These are phyloP conservation scores for Syrrhaptes paradoxus DNA, from an alignment of 2,113 vertebrate genomes.

Conservation along the genomic window DNA sequence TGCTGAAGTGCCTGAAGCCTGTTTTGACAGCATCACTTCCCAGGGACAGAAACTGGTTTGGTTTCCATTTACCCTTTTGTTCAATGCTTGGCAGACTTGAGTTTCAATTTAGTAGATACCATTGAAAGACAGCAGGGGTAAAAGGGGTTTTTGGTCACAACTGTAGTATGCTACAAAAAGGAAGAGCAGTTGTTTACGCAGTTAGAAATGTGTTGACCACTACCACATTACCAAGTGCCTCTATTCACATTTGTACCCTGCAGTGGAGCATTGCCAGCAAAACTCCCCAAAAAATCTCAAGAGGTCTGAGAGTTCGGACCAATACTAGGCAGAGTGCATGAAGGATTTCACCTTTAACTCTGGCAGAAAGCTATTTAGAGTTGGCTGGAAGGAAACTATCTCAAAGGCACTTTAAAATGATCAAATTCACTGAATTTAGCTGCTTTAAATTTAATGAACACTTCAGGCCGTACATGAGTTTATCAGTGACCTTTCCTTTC, in stretches of 20 bases:
- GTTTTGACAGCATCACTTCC: background rate
- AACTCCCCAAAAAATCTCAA: background rate
- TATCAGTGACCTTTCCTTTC: background rate
- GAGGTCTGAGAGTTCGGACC: background rate
- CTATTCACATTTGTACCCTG: background rate
- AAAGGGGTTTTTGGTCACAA: slow-evolving; percentile 9
- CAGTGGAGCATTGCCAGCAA: background rate
- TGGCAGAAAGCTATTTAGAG: slow-evolving; percentile 17
- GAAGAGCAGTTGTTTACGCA: background rate
- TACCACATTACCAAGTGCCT: background rate
- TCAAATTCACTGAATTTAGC: background rate
- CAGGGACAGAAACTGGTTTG: background rate
- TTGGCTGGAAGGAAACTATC: slow-evolving; percentile 10
- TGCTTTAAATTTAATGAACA: background rate
- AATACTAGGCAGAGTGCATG: background rate
- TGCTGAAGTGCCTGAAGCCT: background rate
- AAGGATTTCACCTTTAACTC: background rate
- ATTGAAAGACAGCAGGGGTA: background rate
- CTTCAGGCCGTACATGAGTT: background rate
- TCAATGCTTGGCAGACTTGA: background rate
- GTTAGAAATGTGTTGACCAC: slow-evolving; percentile 40
- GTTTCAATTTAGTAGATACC: background rate
- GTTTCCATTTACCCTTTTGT: background rate
- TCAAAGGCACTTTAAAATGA: slow-evolving; percentile 61
- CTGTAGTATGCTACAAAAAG: slow-evolving; percentile 6